A percentile compares a stretch with the other conserved stretches of the same genome.
Evolutionary conservation across 2,113 vertebrate species (phyloP).

Genomic region (Xenus cinereus): DNA sequence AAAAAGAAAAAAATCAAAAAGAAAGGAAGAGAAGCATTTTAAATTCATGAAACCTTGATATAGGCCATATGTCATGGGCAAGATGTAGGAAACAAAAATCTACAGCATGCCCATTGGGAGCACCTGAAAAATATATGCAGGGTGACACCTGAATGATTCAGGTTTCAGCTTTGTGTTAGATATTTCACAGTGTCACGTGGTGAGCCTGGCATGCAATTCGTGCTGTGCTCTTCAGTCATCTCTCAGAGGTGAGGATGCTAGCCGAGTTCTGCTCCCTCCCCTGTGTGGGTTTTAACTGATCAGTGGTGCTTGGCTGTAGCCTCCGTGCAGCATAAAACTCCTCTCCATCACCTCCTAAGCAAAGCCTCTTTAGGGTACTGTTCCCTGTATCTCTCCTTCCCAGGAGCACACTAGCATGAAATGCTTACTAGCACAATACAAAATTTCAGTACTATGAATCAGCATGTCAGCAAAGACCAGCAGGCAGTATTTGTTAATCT

Average conservation of each 20-base stretch:
- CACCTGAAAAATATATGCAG: background rate
- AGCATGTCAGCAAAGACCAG: background rate
- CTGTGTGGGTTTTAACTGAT: background rate
- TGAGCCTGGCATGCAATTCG: background rate
- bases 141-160: background rate
- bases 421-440: background rate
- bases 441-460: background rate
- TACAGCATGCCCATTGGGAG: background rate
- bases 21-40: background rate
- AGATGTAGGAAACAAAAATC: background rate
- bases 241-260: background rate
- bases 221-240: background rate
- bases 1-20: background rate
- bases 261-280: background rate
- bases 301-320: background rate
- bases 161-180: background rate
- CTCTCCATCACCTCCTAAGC: background rate
- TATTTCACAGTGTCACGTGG: background rate
- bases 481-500: background rate
- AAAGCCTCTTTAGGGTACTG: background rate
- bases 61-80: background rate
- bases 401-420: background rate
- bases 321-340: fast-evolving
- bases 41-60: background rate
- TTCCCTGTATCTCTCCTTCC: background rate